Base-by-base conservation (phyloP, 2,113 vertebrate species). In the Poicephalus gulielmi region DNA sequence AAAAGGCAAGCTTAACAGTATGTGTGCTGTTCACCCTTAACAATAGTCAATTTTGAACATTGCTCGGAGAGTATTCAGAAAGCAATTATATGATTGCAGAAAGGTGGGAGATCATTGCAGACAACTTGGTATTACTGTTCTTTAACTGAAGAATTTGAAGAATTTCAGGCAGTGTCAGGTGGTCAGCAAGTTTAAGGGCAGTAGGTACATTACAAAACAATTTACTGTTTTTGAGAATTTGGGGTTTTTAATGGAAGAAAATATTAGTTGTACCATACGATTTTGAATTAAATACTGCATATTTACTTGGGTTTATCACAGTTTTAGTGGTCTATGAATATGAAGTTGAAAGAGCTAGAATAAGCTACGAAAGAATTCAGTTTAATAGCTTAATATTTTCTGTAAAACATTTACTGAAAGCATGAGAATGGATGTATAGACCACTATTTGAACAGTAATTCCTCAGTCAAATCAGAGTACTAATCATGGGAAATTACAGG, bases 31-130 rank as follows among this genome's bases (percentile, higher is more conserved):
- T 91, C 57, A 44, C 27, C 52, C 43, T 91, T 92, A 83, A 84
- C 81, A 90, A 88, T 80, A 95, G 30, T 44, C 22, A 73, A 22
- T 91, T 96, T 69, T 92, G 83, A 94, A 81, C 41, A 80, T 37
- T 79, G 41, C 60, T 86, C 63, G 33, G 77, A 78, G 91, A 84
- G 57, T 69, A 78, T 73, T 91, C 67, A 64, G 27, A 88, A 79
- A 46, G 28, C 53, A 94, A 95, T 94, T 91, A 70, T 50, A 31
- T 76, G 64, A 86, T 55, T 90, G 47, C 12, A 88, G 33, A 43
- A 86, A 64, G 55, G 43, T 91, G n/a, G 30, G 47, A 73, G 28
- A 92, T 94, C 92, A 41, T 37, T 66, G 60, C 49, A 96, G 81
- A 78, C 22, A 92, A 28, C 23, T 50, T 85, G n/a, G n/a, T 46